Percentiles rank a stretch among this genome's conserved stretches.
phyloP scores from a whole-genome alignment of 2,888 invertebrate genomes.

The Bhutanitis thaidina region DNA sequence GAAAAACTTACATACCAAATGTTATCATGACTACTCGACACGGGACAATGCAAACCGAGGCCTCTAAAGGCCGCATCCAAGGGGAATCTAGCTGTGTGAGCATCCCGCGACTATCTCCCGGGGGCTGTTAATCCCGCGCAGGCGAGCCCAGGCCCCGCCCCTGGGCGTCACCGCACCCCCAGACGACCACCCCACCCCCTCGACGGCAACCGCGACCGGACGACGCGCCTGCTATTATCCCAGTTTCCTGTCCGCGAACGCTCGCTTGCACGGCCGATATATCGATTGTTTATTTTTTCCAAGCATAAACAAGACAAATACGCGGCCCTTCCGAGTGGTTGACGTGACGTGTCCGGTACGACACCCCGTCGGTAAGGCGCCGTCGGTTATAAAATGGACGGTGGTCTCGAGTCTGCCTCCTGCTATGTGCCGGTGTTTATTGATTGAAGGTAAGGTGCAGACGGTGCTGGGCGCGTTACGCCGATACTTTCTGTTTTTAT shows the following conservation, averaged over 20 bases:
- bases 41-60: neutral
- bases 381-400: conserved; percentile 32
- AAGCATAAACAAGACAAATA: conserved; percentile 62
- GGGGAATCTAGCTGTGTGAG: conserved; percentile 2
- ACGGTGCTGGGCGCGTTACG: neutral
- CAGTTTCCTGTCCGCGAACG: conserved; percentile 75
- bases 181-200: conserved; percentile 36
- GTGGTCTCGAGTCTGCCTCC: conserved; percentile 14
- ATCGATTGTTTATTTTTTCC: conserved; percentile 76
- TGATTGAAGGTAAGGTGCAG: conserved; percentile 29
- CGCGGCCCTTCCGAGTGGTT: conserved; percentile 52
- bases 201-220: conserved; percentile 43
- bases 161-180: conserved; percentile 36
- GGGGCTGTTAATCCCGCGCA: conserved; percentile 41
- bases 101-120: conserved; percentile 20
- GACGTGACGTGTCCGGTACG: conserved; percentile 41
- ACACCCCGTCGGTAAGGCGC: conserved; percentile 29
- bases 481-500: neutral
- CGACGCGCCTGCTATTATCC: conserved; percentile 70
- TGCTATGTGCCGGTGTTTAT: conserved; percentile 31
- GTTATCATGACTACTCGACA: neutral
- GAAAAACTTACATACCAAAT: neutral
- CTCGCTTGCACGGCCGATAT: conserved; percentile 67
- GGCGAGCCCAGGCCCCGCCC: conserved; percentile 39
- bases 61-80: neutral